These are phyloP conservation scores for Oophaga sylvatica DNA, from an alignment of 2,797 vertebrate species.

Conservation along the genomic window DNA sequence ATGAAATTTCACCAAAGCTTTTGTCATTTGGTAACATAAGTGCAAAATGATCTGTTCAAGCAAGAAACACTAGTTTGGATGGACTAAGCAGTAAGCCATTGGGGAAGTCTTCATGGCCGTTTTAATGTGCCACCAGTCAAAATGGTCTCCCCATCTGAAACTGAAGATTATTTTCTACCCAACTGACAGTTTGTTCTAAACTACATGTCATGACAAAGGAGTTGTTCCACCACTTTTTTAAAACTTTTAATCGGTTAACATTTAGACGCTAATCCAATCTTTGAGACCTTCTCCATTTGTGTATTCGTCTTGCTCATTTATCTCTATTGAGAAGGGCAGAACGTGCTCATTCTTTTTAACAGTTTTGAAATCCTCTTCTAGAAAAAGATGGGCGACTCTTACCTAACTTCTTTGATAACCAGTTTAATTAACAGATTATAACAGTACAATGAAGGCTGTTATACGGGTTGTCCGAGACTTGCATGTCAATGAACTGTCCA, in stretches of 20 bases:
- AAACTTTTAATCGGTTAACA: neutral
- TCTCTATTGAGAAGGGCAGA: neutral
- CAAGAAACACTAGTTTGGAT: neutral
- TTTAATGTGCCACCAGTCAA: neutral
- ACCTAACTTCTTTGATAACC: neutral
- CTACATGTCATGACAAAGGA: no score
- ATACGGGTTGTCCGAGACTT: no score
- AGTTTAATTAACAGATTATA: neutral
- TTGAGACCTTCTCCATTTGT: neutral
- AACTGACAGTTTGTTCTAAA: neutral
- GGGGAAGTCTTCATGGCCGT: neutral
- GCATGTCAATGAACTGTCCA: no score
- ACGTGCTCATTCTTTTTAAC: neutral
- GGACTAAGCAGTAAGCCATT: neutral
- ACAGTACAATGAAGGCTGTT: neutral
- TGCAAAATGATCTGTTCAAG: neutral
- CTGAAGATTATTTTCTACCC: neutral
- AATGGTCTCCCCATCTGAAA: neutral
- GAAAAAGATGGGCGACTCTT: neutral
- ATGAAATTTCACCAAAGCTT: constrained; percentile 20
- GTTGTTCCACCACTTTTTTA: neutral
- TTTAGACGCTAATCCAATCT: neutral
- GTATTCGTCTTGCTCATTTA: neutral
- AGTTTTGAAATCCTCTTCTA: neutral
- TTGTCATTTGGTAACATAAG: constrained; percentile 4